Evolutionary conservation across 2,113 vertebrate species (phyloP).

Genomic region (Hippolais icterina): DNA sequence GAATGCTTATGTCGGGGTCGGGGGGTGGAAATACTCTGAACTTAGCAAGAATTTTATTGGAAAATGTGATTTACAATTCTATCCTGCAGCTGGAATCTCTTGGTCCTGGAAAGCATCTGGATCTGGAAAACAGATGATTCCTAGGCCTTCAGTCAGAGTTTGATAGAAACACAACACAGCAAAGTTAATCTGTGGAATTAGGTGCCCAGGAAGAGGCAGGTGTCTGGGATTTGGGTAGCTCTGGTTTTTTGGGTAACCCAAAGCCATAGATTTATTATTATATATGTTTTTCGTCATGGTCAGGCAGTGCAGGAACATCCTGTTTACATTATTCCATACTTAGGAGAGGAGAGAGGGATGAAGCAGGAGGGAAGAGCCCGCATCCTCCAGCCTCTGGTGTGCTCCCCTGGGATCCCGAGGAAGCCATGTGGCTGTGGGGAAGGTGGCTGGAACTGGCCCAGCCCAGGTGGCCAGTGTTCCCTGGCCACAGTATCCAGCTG

Average conservation of each 20-base stretch:
- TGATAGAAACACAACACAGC: not conserved
- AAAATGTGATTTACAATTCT: not conserved
- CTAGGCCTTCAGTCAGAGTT: not conserved
- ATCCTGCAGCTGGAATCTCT: not conserved
- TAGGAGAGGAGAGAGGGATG: not conserved
- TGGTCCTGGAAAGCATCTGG: not conserved
- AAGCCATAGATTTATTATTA: not conserved
- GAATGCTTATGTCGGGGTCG: too few relatives aligned
- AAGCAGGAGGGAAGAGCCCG: not conserved
- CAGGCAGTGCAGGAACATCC: not conserved
- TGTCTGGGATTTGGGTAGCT: not conserved
- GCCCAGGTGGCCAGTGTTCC: not conserved
- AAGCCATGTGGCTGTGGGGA: not conserved
- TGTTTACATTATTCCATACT: not conserved
- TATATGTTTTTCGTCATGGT: not conserved
- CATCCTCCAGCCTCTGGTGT: not conserved
- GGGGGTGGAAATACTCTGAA: fast-evolving
- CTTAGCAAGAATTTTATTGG: not conserved
- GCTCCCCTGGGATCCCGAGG: not conserved
- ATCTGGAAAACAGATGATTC: not conserved
- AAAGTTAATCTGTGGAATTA: not conserved
- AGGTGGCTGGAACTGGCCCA: not conserved
- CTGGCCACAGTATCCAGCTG: not conserved
- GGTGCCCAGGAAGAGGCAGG: not conserved
- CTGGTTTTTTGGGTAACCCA: not conserved